A percentile compares a stretch with the other conserved stretches of the same genome.
phyloP scores from a whole-genome alignment of 2,888 invertebrate species.

The Mesochorus sp. region DNA sequence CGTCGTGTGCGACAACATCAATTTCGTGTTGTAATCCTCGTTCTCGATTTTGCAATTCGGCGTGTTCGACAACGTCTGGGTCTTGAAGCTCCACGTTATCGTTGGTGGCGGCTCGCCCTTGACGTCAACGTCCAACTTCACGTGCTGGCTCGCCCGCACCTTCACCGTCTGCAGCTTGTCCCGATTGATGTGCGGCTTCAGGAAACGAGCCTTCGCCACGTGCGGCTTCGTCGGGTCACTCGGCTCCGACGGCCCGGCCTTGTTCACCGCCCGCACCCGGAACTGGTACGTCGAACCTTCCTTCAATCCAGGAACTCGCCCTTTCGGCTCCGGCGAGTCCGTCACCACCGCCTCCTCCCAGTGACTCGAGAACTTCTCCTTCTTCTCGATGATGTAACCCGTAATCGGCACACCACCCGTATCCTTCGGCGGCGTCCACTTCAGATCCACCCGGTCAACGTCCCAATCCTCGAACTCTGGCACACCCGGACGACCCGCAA shows the following conservation, averaged over 20 bases:
- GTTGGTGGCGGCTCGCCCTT: constrained; percentile 98
- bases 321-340: constrained; percentile 90
- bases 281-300: constrained; percentile 98
- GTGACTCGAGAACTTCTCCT: constrained; percentile 89
- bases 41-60: constrained; percentile 91
- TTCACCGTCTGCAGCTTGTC: constrained; percentile 94
- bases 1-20: constrained; percentile 90
- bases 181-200: constrained; percentile 97
- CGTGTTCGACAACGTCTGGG: constrained; percentile 87
- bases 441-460: constrained; percentile 92
- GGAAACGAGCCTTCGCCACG: constrained; percentile 92
- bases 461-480: constrained; percentile 95
- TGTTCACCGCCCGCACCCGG: constrained; percentile 96
- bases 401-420: constrained; percentile 92
- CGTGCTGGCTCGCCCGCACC: constrained; percentile 94
- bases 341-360: constrained; percentile 90
- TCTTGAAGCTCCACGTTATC: constrained; percentile 90
- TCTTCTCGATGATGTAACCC: constrained; percentile 95
- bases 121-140: constrained; percentile 96
- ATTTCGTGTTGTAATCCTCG: constrained; percentile 95
- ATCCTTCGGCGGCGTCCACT: constrained; percentile 91
- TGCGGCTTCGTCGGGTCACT: constrained; percentile 95
- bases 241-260: constrained; percentile 96
- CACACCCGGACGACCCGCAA: constrained; percentile 93
- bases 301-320: constrained; percentile 92